These are phyloP conservation scores for Poeciliopsis occidentalis DNA, from an alignment of 2,113 vertebrate species.

Conservation along the genomic window DNA sequence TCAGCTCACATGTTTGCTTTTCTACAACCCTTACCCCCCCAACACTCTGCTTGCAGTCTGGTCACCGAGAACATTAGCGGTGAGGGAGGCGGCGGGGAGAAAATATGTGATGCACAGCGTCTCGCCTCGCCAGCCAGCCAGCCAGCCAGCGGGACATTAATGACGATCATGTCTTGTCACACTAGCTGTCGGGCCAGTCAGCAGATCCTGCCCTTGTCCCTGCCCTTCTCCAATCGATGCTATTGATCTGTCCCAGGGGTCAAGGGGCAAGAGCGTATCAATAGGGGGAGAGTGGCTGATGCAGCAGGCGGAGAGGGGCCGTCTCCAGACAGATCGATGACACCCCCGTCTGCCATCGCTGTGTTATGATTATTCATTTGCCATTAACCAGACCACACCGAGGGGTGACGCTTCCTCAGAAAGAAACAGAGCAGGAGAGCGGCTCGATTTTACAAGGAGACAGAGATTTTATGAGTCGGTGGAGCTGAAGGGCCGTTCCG, in stretches of 20 bases:
- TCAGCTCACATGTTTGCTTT: slow-evolving; percentile 23
- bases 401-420: slow-evolving; percentile 70
- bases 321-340: slow-evolving; percentile 93
- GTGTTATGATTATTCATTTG: slow-evolving; percentile 89
- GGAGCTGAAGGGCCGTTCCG: slow-evolving; percentile 32
- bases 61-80: slow-evolving; percentile 35
- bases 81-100: slow-evolving; percentile 21
- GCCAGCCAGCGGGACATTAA: slow-evolving; percentile 76
- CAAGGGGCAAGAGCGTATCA: slow-evolving; percentile 87
- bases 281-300: slow-evolving; percentile 90
- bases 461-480: slow-evolving; percentile 51
- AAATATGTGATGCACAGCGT: slow-evolving; percentile 63
- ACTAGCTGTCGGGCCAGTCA: slow-evolving; percentile 82
- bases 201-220: slow-evolving; percentile 82
- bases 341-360: slow-evolving; percentile 84
- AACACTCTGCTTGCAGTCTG: slow-evolving; percentile 11
- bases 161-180: slow-evolving; percentile 80
- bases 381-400: slow-evolving; percentile 79
- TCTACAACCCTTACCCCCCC: not conserved
- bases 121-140: slow-evolving; percentile 57
- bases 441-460: slow-evolving; percentile 37
- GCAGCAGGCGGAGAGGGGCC: slow-evolving; percentile 83
- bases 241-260: slow-evolving; percentile 89
- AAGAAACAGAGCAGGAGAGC: slow-evolving; percentile 46
- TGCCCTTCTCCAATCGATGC: slow-evolving; percentile 84